Conservation (phyloP, 2,113 vertebrate species). For the Cyanocitta stelleri region DNA sequence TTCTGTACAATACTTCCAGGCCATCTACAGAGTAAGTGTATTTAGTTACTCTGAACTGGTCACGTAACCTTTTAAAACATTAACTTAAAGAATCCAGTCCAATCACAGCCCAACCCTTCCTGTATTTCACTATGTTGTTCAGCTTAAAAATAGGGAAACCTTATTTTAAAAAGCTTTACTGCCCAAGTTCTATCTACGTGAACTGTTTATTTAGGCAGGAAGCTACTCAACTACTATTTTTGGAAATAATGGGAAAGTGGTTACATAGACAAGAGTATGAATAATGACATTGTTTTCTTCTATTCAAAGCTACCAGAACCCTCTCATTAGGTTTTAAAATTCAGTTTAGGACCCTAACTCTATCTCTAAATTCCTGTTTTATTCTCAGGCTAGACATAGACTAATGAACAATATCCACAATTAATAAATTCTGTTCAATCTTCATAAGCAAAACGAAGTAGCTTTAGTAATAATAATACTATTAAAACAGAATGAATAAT, state of each 20-base stretch:
- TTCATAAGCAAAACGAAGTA: not conserved
- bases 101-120: conserved; percentile 36
- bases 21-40: not conserved
- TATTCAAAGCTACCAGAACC: not conserved
- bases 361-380: not conserved
- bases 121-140: not conserved
- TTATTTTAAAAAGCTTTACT: conserved; percentile 12
- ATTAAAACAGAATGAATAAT: not conserved
- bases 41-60: not conserved
- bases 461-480: not conserved
- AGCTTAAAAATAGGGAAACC: conserved; percentile 14
- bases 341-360: not conserved
- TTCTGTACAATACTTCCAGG: not conserved
- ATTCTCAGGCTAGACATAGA: not conserved
- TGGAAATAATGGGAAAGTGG: conserved; percentile 46
- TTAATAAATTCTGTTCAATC: not conserved
- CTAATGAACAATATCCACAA: not conserved
- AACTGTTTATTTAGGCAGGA: conserved; percentile 48
- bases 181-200: not conserved
- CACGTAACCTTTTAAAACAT: conserved; percentile 6
- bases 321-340: conserved; percentile 16
- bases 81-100: not conserved
- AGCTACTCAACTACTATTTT: conserved; percentile 31
- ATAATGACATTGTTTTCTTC: conserved; percentile 24
- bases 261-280: conserved; percentile 5